Evolutionary conservation across 2,797 vertebrate species (phyloP), one percentile per base, ranked within the genome.

Genomic region (Jordanella pulchra): DNA sequence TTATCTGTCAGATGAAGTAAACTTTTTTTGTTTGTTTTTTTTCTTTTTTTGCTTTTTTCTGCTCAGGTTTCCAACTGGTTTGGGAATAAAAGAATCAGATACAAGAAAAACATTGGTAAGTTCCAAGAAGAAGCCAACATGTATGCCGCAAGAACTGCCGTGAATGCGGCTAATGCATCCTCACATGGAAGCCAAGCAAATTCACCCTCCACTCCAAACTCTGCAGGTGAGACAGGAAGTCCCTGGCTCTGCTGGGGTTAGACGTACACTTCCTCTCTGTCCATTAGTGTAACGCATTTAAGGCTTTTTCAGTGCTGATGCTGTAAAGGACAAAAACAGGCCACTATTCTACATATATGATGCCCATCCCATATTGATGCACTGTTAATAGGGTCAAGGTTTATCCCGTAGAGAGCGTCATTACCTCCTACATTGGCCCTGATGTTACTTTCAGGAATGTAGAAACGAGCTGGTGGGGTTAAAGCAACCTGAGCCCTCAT

Each of bases 81-180:
- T 93, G 98, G 98, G 95, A 99, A 99, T 96, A 99, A 99, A 94
- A 95, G 98, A 95, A 99, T 99, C 96, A 96, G 97, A 94, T 99
- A 99, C 96, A 99, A 99, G 97, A 99, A 99, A 95, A 99, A 99
- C 96, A 99, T 99, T 93, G 97, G 98, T 94, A 99, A 99, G 95
- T 99, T 99, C 94, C 97, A 99, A 94, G 97, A 99, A 93, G 97
- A 99, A 95, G 97, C 98, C 95, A 99, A 99, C 96, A 98, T 99
- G 96, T 99, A 99, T 93, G 98, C 97, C 90, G 97, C 97, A 93
- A 97, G 97, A 96, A 99, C 98, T 75, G 98, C 98, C 89, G 98
- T 99, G 90, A 98, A 92, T 82, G 98, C 98, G 81, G 95, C 97
- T 94, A 98, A 96, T 90, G 97, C 96, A 91, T 99, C 97, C 91